Percentiles rank a stretch among this genome's conserved stretches.
Evolutionary conservation across 1,140 invertebrate genomes (phyloP).

Genomic region (Platorchestia sp.): DNA sequence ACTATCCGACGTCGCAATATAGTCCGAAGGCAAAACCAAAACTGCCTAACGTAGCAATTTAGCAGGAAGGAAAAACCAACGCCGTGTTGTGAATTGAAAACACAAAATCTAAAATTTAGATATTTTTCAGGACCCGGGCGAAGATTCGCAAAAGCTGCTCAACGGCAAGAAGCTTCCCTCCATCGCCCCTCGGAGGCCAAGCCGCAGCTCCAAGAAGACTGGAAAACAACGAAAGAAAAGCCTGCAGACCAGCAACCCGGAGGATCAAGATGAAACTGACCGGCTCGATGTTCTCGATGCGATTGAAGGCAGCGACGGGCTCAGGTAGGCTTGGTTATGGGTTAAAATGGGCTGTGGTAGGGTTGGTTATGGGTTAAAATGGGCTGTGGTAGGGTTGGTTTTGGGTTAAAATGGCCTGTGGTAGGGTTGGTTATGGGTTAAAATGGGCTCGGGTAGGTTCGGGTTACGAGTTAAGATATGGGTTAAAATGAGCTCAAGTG

Average conservation of each 20-base stretch:
- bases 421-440: not conserved
- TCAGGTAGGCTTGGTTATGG: not conserved
- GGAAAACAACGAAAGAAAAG: not conserved
- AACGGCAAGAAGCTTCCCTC: not conserved
- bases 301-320: not conserved
- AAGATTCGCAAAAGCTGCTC: not conserved
- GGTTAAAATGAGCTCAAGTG: too few relatives aligned
- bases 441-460: too few relatives aligned
- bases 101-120: not conserved
- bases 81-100: not conserved
- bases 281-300: not conserved
- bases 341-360: not conserved
- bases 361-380: not conserved
- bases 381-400: not conserved
- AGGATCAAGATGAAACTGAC: not conserved
- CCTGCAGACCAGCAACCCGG: not conserved
- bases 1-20: too few relatives aligned
- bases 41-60: too few relatives aligned
- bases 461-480: too few relatives aligned
- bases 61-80: too few relatives aligned
- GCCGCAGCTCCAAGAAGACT: not conserved
- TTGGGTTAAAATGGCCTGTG: not conserved
- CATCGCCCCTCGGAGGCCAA: not conserved
- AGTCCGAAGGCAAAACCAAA: too few relatives aligned
- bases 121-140: not conserved